Conservation (phyloP, 2,113 vertebrate genomes). For the Propithecus coquereli region DNA sequence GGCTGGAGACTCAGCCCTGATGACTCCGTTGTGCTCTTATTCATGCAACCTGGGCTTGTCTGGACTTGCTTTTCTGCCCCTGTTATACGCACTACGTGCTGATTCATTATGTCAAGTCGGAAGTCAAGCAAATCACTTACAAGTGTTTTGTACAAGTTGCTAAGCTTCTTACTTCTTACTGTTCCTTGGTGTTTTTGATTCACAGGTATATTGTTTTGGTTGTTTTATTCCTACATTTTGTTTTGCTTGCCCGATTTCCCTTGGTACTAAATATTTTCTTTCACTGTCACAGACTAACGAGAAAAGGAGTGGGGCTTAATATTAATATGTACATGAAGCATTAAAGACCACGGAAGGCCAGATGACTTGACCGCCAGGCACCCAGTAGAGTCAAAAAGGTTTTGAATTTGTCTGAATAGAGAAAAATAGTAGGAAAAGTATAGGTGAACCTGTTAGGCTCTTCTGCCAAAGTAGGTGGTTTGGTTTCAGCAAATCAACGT, state of each 20-base stretch:
- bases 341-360: neutral
- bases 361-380: neutral
- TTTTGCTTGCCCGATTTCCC: neutral
- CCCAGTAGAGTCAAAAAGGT: neutral
- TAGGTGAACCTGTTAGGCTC: neutral
- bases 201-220: neutral
- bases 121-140: neutral
- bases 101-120: neutral
- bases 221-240: neutral
- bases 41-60: too few species aligned
- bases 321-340: too few species aligned
- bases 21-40: neutral
- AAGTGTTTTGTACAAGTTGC: neutral
- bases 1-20: neutral
- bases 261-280: neutral
- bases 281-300: neutral
- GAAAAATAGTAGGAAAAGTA: neutral
- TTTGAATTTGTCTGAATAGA: neutral
- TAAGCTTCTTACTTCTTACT: neutral
- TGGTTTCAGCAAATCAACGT: neutral
- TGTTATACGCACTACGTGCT: rapidly evolving
- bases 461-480: neutral
- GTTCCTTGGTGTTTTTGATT: neutral
- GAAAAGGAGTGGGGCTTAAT: neutral
- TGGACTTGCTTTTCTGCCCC: neutral